Evolutionary conservation across 1,140 invertebrate genomes (phyloP).

Genomic region (Amyelois transitella): DNA sequence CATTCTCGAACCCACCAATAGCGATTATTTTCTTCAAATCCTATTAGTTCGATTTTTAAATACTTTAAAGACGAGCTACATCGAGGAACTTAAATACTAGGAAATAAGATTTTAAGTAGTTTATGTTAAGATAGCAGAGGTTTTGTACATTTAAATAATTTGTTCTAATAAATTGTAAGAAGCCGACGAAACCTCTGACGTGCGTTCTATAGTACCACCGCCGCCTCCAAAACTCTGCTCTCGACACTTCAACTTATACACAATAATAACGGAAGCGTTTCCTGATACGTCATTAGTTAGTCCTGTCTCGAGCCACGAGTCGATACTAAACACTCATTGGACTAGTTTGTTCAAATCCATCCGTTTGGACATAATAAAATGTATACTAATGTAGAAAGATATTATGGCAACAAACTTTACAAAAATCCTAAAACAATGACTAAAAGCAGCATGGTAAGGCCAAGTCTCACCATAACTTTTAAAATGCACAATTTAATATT

Average conservation of each 20-base stretch:
- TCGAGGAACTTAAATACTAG: no score
- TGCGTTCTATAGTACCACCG: not conserved
- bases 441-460: constrained; percentile 64
- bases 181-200: not conserved
- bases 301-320: constrained; percentile 29
- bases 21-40: no score
- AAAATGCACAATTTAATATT: constrained; percentile 74
- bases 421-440: constrained; percentile 74
- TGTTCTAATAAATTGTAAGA: not conserved
- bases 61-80: no score
- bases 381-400: constrained; percentile 72
- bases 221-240: constrained; percentile 8
- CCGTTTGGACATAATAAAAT: constrained; percentile 61
- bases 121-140: no score
- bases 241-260: constrained; percentile 29
- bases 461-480: constrained; percentile 58
- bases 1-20: no score
- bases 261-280: constrained; percentile 38
- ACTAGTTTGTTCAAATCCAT: constrained; percentile 72
- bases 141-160: no score
- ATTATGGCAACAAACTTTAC: constrained; percentile 74
- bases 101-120: no score
- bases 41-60: no score
- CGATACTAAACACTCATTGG: constrained; percentile 47
- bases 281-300: constrained; percentile 29